Conservation (phyloP, 1,140 invertebrate species). For the Mizuhopecten yessoensis region DNA sequence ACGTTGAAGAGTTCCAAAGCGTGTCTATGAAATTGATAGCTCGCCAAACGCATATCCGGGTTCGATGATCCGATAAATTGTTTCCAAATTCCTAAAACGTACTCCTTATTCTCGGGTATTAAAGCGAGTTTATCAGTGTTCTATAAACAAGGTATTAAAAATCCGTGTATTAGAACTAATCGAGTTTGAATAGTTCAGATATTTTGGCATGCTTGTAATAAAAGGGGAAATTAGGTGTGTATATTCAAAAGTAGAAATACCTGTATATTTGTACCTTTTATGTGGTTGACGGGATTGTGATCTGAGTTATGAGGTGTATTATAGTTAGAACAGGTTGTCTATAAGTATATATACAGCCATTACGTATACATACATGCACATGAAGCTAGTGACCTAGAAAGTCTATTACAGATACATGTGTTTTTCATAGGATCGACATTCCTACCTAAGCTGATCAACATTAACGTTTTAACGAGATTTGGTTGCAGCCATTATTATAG, state of each 20-base stretch:
- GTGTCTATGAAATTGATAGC: not conserved
- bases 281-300: not conserved
- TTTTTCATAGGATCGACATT: not conserved
- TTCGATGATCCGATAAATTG: constrained; percentile 5
- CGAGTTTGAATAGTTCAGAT: not conserved
- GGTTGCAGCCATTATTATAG: not conserved
- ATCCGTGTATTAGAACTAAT: not conserved
- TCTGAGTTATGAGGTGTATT: not conserved
- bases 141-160: not conserved
- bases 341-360: not conserved
- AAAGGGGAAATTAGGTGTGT: not conserved
- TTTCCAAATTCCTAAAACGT: not conserved
- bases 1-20: constrained; percentile 26
- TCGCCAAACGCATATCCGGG: constrained; percentile 13
- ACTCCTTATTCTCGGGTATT: not conserved
- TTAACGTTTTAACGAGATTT: constrained; percentile 1
- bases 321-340: not conserved
- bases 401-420: not conserved
- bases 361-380: not conserved
- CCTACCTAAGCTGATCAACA: not conserved
- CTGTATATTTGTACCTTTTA: not conserved
- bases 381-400: not conserved
- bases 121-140: not conserved
- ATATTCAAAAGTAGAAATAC: not conserved
- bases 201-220: not conserved